Conservation (phyloP, 64 coral and sea anemone species). For the Stichodactyla helianthus region DNA sequence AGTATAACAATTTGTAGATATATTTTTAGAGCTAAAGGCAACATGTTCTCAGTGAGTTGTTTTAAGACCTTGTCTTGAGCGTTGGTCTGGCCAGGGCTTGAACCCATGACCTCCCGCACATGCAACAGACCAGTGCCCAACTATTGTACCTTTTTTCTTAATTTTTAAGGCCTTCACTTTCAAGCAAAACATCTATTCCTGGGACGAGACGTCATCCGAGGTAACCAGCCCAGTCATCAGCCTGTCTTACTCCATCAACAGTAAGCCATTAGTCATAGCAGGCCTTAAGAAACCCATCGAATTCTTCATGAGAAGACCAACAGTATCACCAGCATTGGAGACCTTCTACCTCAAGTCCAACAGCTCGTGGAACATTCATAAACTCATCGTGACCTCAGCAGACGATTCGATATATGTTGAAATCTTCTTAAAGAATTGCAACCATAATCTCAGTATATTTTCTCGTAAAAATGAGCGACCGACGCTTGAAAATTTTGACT, state of each 20-base stretch:
- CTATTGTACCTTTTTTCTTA: too few relatives aligned
- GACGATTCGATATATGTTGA: conserved; percentile 59
- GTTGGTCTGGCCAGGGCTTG: too few relatives aligned
- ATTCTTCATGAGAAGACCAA: conserved; percentile 35
- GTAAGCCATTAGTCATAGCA: conserved; percentile 33
- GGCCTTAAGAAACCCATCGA: conserved; percentile 47
- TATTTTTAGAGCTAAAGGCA: too few relatives aligned
- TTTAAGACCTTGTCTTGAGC: too few relatives aligned
- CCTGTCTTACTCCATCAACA: conserved; percentile 38
- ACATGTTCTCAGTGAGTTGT: too few relatives aligned
- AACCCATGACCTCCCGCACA: too few relatives aligned
- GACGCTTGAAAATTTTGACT: conserved; percentile 28
- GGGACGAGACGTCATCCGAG: conserved; percentile 32
- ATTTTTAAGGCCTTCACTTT: conserved; percentile 29
- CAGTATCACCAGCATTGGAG: conserved; percentile 34
- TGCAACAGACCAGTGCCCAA: too few relatives aligned
- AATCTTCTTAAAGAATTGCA: conserved; percentile 50
- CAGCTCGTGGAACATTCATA: conserved; percentile 40
- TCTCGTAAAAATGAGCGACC: conserved; percentile 27
- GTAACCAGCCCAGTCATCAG: conserved; percentile 59
- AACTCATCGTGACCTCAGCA: conserved; percentile 25
- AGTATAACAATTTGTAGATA: too few relatives aligned
- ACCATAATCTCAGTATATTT: conserved; percentile 29
- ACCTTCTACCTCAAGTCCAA: conserved; percentile 21
- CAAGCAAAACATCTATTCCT: conserved; percentile 52